These are phyloP conservation scores for Macrotis lagotis DNA, from an alignment of 2,113 vertebrate species.

Conservation along the genomic window DNA sequence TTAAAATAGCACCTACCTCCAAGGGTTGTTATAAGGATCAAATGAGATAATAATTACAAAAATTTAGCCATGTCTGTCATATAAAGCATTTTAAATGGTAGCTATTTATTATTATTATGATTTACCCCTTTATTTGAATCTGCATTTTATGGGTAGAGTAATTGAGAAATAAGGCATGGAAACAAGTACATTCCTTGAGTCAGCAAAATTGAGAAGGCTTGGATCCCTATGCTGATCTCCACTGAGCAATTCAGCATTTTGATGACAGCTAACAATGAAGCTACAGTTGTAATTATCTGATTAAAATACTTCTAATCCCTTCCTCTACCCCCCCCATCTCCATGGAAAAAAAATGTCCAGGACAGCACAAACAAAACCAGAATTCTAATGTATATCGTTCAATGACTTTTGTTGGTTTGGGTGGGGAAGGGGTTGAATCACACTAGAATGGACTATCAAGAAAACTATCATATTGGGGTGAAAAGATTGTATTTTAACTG, in stretches of 20 bases:
- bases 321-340: neutral
- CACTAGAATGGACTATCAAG: neutral
- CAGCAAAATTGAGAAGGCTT: neutral
- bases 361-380: neutral
- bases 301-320: neutral
- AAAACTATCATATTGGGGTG: neutral
- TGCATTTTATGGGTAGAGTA: neutral
- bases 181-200: neutral
- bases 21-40: neutral
- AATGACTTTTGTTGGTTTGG: neutral
- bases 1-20: neutral
- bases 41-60: neutral
- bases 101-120: neutral
- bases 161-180: neutral
- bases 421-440: neutral
- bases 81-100: neutral
- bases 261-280: neutral
- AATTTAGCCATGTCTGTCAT: neutral
- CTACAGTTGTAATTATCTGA: neutral
- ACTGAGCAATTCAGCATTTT: neutral
- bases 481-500: neutral
- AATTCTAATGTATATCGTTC: neutral
- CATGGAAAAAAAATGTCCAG: neutral
- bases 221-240: neutral
- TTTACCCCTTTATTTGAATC: neutral